A percentile compares a stretch with the other conserved stretches of the same genome.
Evolutionary conservation across 2,113 vertebrate genomes (phyloP).

Genomic region (Cichladusa arquata): DNA sequence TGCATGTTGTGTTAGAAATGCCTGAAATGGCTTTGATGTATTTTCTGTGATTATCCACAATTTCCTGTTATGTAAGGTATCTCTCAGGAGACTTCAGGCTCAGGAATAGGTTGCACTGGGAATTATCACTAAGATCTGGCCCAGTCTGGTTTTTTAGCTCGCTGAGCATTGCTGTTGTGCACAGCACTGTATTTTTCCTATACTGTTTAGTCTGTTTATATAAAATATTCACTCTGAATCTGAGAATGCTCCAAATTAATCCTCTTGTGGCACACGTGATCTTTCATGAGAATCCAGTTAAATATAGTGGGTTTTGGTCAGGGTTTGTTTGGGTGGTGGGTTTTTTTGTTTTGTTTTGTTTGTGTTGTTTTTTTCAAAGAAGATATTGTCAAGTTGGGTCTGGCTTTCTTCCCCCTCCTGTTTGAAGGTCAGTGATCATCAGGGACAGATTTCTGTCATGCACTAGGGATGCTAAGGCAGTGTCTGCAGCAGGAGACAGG

Average conservation of each 20-base stretch:
- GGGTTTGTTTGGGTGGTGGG: neutral
- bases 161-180: slow-evolving; percentile 31
- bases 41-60: slow-evolving; percentile 51
- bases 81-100: slow-evolving; percentile 54
- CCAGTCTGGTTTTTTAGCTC: slow-evolving; percentile 40
- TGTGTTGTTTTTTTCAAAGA: neutral
- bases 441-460: slow-evolving; percentile 7
- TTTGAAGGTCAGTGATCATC: slow-evolving; percentile 53
- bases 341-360: neutral
- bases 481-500: neutral
- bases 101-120: slow-evolving; percentile 59
- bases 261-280: slow-evolving; percentile 18
- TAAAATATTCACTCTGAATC: slow-evolving; percentile 62
- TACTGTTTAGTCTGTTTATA: slow-evolving; percentile 45
- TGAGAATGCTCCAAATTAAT: slow-evolving; percentile 52
- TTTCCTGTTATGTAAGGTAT: slow-evolving; percentile 63
- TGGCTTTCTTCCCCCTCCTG: neutral
- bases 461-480: neutral
- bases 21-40: slow-evolving; percentile 55
- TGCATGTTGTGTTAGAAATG: slow-evolving; percentile 9
- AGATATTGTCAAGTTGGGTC: neutral
- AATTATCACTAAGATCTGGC: slow-evolving; percentile 53
- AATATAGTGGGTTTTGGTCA: neutral
- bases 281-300: slow-evolving; percentile 20
- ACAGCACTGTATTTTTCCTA: slow-evolving; percentile 55